phyloP scores from a whole-genome alignment of 2,113 vertebrate genomes.

The Proteles cristata region DNA sequence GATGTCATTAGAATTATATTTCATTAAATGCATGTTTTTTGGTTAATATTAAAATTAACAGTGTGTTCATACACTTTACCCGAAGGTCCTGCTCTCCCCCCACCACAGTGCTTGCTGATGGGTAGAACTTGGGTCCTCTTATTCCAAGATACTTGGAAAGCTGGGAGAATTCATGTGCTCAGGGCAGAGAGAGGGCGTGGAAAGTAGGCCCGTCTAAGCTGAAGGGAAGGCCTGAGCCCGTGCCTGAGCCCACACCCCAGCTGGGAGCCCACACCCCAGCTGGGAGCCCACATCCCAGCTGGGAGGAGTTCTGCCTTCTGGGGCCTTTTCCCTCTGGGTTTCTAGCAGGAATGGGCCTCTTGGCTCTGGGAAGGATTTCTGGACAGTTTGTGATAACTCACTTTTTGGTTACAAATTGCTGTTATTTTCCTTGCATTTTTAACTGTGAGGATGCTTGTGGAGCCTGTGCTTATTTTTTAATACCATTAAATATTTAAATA shows the following conservation, averaged over 20 bases:
- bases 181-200: background rate
- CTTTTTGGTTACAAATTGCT: background rate
- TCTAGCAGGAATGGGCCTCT: background rate
- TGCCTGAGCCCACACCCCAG: background rate
- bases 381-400: background rate
- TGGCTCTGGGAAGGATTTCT: background rate
- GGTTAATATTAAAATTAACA: background rate
- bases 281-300: background rate
- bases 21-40: background rate
- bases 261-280: background rate
- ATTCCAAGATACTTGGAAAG: background rate
- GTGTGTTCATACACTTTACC: background rate
- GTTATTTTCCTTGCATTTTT: background rate
- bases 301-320: background rate
- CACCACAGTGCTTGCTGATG: background rate
- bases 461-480: background rate
- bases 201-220: background rate
- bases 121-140: background rate
- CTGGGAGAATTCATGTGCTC: no score
- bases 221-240: background rate
- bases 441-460: background rate
- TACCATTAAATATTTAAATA: background rate
- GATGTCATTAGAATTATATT: conserved; percentile 4
- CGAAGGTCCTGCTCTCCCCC: background rate
- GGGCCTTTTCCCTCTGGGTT: background rate